Base-by-base conservation (phyloP, 2,113 vertebrate genomes). In the Gallinago undulata region DNA sequence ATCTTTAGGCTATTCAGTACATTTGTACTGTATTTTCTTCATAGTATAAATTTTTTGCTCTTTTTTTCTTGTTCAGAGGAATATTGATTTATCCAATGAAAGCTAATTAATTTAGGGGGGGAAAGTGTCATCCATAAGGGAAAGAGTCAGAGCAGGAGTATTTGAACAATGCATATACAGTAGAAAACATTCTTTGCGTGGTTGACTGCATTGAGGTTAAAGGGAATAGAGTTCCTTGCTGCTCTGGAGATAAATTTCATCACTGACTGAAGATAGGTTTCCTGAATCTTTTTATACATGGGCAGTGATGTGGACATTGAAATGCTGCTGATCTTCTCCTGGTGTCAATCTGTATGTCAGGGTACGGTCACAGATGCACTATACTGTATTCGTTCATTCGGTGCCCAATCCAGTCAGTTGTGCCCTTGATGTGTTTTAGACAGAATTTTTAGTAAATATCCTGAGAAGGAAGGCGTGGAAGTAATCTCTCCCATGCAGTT, bases 21-120 rank as follows among this genome's bases (percentile, higher is more conserved):
- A 25, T 66, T 88, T 92, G 30, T 81, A 47, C 64, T 84, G 16
- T 73, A 33, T 89, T 97, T 95, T 63, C 69, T 69, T 39, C 53
- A 59, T 45, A 79, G 57, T 43, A 31, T 55, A 67, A 45, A 45
- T 78, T 93, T 85, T 91, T 55, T 53, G 10, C 17, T 57, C 3
- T 51, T 62, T 78, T 76, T 67, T 73, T 35, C 53, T 93, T 87
- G 7, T 27, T 87, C 50, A 85, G 69, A 86, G 35, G 82, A 91
- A 67, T 89, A 89, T 64, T 87, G 72, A 88, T 95, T 95, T 63
- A 67, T 66, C 50, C 70, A 78, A 37, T 55, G 35, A 63, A 87
- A 89, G 19, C 31, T 59, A 82, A 78, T 94, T 90, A 91, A 93
- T 69, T 84, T 81, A 14, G 22, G 10, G 13, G 55, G 21, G 1